phyloP scores from a whole-genome alignment of 2,888 invertebrate genomes.

The Orthosia gracilis region DNA sequence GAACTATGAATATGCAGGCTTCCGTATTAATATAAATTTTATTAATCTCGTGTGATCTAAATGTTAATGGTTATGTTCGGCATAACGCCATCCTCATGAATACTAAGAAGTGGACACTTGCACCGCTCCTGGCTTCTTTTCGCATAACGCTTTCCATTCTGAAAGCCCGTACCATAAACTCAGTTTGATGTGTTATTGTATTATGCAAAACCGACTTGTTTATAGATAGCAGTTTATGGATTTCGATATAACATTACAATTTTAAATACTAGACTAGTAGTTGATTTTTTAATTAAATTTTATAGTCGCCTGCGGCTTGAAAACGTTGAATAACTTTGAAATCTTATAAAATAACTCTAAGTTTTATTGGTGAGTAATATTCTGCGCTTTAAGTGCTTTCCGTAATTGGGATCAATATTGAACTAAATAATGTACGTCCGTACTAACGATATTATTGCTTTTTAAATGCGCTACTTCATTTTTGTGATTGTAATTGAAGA shows the following conservation, averaged over 20 bases:
- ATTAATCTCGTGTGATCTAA: constrained; percentile 65
- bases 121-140: constrained; percentile 82
- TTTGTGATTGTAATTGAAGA: constrained; percentile 6
- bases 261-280: constrained; percentile 66
- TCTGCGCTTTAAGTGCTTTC: constrained; percentile 34
- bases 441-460: constrained; percentile 9
- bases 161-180: constrained; percentile 73
- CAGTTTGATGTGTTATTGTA: constrained; percentile 78
- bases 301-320: constrained; percentile 55
- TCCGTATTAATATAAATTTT: constrained; percentile 65
- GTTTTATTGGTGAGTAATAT: constrained; percentile 50
- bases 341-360: constrained; percentile 52
- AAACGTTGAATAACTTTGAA: constrained; percentile 56
- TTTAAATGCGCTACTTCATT: neutral
- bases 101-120: constrained; percentile 81
- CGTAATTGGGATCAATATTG: constrained; percentile 45
- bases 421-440: constrained; percentile 13
- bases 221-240: constrained; percentile 71
- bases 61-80: constrained; percentile 68
- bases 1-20: constrained; percentile 64
- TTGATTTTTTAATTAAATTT: constrained; percentile 68
- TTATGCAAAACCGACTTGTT: constrained; percentile 78
- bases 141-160: constrained; percentile 74
- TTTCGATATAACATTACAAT: constrained; percentile 64
- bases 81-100: constrained; percentile 82